Evolutionary conservation across 2,113 vertebrate genomes (phyloP), one percentile per base, ranked within the genome.

Genomic region (Tragulus kanchil): DNA sequence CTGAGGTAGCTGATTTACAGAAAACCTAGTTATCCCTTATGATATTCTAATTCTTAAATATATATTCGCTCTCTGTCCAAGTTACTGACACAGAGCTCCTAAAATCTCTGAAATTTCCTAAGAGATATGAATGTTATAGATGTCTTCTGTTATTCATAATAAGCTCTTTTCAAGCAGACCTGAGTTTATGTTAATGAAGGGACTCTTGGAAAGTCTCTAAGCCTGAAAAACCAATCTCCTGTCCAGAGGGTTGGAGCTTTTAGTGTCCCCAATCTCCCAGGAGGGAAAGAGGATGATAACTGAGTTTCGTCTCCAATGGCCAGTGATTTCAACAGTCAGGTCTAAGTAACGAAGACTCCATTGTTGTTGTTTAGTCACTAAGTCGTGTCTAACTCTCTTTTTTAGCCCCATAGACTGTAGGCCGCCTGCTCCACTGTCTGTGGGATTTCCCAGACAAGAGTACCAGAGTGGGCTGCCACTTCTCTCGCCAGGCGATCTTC

Each of bases 111-210:
- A 23, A 75, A 75, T 87, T 87, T 83, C 36, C 28, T 58, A 64
- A 73, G 54, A 58, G 50, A 52, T 52, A 58, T 67, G 19, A 84
- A 25, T 54, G 3, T 71, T n/a, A 73, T 54, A 78, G 36, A 5
- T 83, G 48, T 82, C 45, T 81, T 86, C 86, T 62, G 5, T 92
- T 81, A 42, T 69, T 95, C 52, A 42, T 25, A 81, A 85, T n/a
- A 64, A 86, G 9, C 21, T 19, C 45, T 19, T 64, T 91, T 81
- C 54, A 48, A 54, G 15, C 12, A 48, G 54, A 88, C 17, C 16
- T 82, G 64, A 81, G 42, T 62, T 71, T 71, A 61, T 8, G 56
- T 73, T 64, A 79, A n/a, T 71, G 19, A 81, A 13, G 5, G n/a
- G 21, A 73, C 31, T 59, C 69, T 61, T 62, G 45, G 45, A 52